These are phyloP conservation scores for Hemaris fuciformis DNA, from an alignment of 2,888 invertebrate species.

Conservation along the genomic window DNA sequence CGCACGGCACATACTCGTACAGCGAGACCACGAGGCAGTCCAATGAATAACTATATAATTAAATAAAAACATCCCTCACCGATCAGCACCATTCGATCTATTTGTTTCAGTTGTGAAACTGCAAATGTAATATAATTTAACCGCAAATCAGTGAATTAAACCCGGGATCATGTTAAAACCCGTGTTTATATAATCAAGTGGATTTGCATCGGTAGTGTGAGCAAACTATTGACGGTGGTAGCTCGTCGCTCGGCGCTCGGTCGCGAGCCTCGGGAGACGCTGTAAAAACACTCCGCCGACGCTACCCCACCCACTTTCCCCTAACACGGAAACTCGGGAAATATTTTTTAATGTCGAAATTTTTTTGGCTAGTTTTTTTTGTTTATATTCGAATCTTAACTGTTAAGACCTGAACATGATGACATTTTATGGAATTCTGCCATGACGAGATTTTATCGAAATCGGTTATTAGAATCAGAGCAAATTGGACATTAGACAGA, in stretches of 20 bases:
- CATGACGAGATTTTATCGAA: too few species aligned
- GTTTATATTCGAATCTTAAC: too few species aligned
- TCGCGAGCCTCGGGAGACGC: constrained; percentile 16
- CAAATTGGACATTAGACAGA: too few species aligned
- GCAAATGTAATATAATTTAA: not conserved
- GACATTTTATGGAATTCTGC: too few species aligned
- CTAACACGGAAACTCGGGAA: constrained; percentile 33
- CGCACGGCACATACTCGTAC: too few species aligned
- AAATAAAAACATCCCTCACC: too few species aligned
- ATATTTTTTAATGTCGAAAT: not conserved
- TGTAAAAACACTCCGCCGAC: constrained; percentile 55
- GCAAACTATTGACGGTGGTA: not conserved
- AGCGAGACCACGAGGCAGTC: too few species aligned
- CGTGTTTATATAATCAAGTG: constrained; percentile 11
- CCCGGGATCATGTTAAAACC: constrained; percentile 18
- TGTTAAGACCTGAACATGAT: too few species aligned
- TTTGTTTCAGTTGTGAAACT: too few species aligned
- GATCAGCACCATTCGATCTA: too few species aligned
- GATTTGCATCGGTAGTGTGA: constrained; percentile 26
- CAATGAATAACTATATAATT: too few species aligned
- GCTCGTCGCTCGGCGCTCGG: not conserved
- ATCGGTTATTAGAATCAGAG: too few species aligned
- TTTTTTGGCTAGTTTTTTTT: not conserved
- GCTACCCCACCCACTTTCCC: constrained; percentile 19
- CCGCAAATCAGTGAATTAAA: constrained; percentile 12